phyloP scores from a whole-genome alignment of 2,888 invertebrate species.

The Rhaphigaster nebulosa region DNA sequence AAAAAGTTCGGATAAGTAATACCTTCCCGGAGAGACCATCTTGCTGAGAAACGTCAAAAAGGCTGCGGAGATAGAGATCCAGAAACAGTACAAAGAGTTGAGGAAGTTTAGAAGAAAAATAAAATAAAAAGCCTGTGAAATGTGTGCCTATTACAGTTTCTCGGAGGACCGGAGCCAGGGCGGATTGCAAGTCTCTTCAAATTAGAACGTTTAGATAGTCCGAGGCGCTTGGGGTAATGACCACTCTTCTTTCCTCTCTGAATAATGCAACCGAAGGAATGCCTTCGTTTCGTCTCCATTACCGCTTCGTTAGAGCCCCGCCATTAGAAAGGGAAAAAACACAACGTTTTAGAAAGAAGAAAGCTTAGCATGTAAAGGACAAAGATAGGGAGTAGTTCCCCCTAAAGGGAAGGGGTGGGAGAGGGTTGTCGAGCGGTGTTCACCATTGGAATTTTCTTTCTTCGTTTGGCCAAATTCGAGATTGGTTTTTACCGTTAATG shows the following conservation, averaged over 20 bases:
- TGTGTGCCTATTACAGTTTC: background rate
- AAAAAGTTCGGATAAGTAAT: too few relatives aligned
- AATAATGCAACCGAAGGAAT: constrained; percentile 40
- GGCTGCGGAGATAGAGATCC: background rate
- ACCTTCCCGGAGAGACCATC: background rate
- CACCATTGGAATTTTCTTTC: background rate
- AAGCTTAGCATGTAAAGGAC: constrained; percentile 28
- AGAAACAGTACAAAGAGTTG: background rate
- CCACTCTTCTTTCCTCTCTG: constrained; percentile 43
- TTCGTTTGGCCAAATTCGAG: too few relatives aligned
- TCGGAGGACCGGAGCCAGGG: background rate
- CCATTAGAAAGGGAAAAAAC: constrained; percentile 35
- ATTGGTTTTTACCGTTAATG: too few relatives aligned
- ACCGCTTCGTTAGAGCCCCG: constrained; percentile 31
- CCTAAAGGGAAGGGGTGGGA: background rate
- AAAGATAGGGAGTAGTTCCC: background rate
- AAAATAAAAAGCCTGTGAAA: background rate
- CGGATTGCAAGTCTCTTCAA: constrained; percentile 39
- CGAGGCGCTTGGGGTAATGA: constrained; percentile 40
- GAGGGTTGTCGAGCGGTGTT: background rate
- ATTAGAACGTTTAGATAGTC: constrained; percentile 44
- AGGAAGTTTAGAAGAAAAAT: background rate
- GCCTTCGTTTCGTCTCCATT: constrained; percentile 44
- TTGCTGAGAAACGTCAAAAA: background rate
- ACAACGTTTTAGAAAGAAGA: constrained; percentile 18